phyloP scores from a whole-genome alignment of 2,113 vertebrate species.

The Aspiorhynchus laticeps region DNA sequence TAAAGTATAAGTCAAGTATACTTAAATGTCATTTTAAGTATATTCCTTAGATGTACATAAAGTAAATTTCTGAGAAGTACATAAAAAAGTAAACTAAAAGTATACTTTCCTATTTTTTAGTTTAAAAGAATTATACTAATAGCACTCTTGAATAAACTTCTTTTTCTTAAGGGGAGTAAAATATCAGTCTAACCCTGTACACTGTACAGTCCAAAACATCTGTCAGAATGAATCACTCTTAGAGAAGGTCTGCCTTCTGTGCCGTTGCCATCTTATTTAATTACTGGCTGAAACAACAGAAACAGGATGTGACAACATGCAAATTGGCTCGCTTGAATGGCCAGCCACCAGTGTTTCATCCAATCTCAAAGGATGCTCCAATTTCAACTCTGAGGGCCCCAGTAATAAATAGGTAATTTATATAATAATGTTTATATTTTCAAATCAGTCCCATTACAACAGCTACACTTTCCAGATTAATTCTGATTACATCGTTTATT shows the following conservation, averaged over 20 bases:
- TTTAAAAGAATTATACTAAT: too few species aligned
- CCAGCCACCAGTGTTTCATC: conserved; percentile 28
- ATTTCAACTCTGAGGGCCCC: conserved; percentile 33
- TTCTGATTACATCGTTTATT: conserved; percentile 58
- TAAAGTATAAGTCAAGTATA: too few species aligned
- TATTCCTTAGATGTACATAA: too few species aligned
- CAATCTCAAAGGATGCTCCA: conserved; percentile 38
- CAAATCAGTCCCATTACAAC: conserved; percentile 59
- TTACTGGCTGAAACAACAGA: conserved; percentile 24
- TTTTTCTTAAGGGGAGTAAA: too few species aligned
- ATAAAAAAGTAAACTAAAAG: too few species aligned
- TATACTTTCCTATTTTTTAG: too few species aligned
- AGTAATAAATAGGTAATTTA: conserved; percentile 59
- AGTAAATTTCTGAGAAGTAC: too few species aligned
- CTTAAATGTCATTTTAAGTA: too few species aligned
- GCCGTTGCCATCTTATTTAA: conserved; percentile 11
- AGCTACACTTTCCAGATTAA: conserved; percentile 50
- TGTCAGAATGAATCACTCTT: conserved; percentile 29
- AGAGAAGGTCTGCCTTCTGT: background rate
- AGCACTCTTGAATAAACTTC: too few species aligned
- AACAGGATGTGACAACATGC: conserved; percentile 22
- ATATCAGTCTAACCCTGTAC: background rate
- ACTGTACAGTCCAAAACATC: conserved; percentile 12
- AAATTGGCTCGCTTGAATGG: conserved; percentile 31
- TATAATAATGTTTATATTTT: conserved; percentile 61